phyloP scores from a whole-genome alignment of 2,888 invertebrate genomes.

The Tipula confusa region DNA sequence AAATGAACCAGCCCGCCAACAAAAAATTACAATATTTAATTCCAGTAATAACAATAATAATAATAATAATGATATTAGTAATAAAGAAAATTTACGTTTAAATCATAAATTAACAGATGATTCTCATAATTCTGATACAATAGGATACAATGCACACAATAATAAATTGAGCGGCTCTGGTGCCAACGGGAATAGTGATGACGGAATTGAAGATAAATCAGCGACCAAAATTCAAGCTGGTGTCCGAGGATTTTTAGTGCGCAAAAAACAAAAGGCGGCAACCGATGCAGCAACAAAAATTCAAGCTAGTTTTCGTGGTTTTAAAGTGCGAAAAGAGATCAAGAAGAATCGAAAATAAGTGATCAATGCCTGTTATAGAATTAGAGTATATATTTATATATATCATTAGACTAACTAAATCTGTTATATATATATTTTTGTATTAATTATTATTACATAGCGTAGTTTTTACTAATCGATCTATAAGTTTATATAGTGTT shows the following conservation, averaged over 20 bases:
- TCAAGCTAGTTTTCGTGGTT: conserved; percentile 51
- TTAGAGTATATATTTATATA: neutral
- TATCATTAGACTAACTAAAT: neutral
- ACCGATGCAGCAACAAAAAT: conserved; percentile 50
- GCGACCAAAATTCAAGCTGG: conserved; percentile 49
- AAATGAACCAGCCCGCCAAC: neutral
- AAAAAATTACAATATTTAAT: neutral
- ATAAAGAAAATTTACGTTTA: conserved; percentile 14
- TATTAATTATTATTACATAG: neutral
- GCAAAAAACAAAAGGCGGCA: conserved; percentile 47
- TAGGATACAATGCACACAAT: neutral
- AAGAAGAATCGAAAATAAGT: conserved; percentile 43
- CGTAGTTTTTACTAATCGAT: conserved; percentile 5
- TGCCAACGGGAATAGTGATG: neutral
- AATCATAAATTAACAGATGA: neutral
- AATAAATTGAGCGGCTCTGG: neutral
- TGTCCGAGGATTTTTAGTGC: conserved; percentile 47
- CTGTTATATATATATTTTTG: conserved; percentile 8
- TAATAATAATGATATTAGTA: conserved; percentile 21
- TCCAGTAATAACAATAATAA: neutral
- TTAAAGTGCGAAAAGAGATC: conserved; percentile 47
- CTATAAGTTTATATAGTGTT: neutral
- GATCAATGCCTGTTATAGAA: neutral
- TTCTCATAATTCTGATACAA: neutral
- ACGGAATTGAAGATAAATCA: conserved; percentile 42